These are phyloP conservation scores for Dendrophyllia cribrosa DNA, from an alignment of 64 coral and sea anemone genomes.

Conservation along the genomic window DNA sequence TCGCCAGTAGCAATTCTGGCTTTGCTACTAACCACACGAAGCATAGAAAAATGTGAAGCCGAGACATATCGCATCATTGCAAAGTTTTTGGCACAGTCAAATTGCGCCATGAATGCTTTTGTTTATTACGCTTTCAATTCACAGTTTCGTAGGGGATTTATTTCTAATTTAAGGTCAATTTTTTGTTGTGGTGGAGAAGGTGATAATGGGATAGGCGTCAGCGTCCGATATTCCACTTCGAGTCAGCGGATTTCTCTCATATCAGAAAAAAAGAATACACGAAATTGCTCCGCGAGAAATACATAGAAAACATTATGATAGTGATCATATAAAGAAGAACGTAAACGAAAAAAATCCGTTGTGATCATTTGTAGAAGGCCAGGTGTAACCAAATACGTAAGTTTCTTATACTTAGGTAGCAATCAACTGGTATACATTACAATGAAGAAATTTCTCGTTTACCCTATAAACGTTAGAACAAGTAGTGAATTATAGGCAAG, in stretches of 20 bases:
- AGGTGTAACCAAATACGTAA: too few relatives aligned
- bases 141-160: constrained; percentile 15
- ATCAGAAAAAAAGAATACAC: background rate
- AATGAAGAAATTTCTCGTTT: too few relatives aligned
- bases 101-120: constrained; percentile 14
- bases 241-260: constrained; percentile 16
- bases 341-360: background rate
- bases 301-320: background rate
- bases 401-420: too few relatives aligned
- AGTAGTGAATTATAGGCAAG: too few relatives aligned
- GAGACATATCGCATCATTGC: constrained; percentile 7
- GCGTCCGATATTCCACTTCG: background rate
- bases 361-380: too few relatives aligned
- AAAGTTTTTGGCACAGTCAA: background rate
- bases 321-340: background rate
- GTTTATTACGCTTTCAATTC: constrained; percentile 19
- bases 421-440: too few relatives aligned
- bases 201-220: background rate
- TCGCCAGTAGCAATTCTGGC: background rate
- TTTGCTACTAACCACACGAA: background rate
- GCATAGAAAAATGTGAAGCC: background rate
- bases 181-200: background rate
- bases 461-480: too few relatives aligned
- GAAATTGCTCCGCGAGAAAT: background rate
- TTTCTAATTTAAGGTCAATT: constrained; percentile 23